These are phyloP conservation scores for Agrotis ipsilon DNA, from an alignment of 2,888 invertebrate species.

Conservation along the genomic window DNA sequence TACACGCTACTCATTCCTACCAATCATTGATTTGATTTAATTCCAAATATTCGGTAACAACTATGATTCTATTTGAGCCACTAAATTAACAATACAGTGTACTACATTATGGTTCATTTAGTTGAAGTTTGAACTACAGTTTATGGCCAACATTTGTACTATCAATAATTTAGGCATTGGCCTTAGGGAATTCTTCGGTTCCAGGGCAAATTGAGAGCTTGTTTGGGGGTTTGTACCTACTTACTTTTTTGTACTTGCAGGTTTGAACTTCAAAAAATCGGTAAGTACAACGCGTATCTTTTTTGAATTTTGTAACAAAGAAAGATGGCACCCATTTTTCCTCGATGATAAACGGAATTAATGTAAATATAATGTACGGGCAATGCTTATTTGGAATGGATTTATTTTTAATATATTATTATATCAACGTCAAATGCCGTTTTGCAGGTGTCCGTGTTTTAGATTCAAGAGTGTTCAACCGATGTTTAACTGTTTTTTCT, in stretches of 20 bases:
- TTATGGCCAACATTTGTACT: slow-evolving; percentile 18
- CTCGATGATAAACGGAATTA: too few relatives aligned
- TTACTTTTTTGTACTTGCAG: not conserved
- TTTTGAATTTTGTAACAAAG: too few relatives aligned
- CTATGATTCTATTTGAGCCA: slow-evolving; percentile 26
- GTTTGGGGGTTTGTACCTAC: not conserved
- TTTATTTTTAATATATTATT: too few relatives aligned
- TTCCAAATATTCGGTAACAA: slow-evolving; percentile 3
- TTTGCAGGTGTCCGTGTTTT: too few relatives aligned
- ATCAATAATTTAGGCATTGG: slow-evolving; percentile 27
- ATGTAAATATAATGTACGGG: too few relatives aligned
- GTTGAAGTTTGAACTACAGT: slow-evolving; percentile 27
- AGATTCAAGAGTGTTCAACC: too few relatives aligned
- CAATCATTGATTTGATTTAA: slow-evolving; percentile 2
- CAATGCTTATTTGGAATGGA: too few relatives aligned
- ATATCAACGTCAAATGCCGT: too few relatives aligned
- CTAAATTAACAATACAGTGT: slow-evolving; percentile 33
- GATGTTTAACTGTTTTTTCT: too few relatives aligned
- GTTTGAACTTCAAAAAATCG: too few relatives aligned
- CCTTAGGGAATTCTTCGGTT: not conserved
- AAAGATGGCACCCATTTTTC: too few relatives aligned
- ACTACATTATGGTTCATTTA: slow-evolving; percentile 15
- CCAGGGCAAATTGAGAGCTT: not conserved
- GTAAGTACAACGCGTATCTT: too few relatives aligned
- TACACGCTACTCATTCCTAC: not conserved